These are phyloP conservation scores for Cryptotermes secundus DNA, from an alignment of 1,140 invertebrate genomes.

Conservation along the genomic window DNA sequence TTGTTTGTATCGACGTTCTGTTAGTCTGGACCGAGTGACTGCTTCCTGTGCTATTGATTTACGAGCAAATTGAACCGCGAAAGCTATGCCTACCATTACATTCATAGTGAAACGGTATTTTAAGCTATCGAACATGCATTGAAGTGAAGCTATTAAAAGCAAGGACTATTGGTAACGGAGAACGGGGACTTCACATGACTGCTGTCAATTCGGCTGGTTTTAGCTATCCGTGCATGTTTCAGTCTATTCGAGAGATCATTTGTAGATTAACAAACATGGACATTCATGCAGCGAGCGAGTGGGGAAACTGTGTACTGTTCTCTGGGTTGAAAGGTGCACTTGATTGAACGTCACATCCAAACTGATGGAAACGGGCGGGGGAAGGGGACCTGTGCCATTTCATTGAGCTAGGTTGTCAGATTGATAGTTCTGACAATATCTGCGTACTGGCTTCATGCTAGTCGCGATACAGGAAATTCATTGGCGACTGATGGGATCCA, in stretches of 20 bases:
- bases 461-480: no score
- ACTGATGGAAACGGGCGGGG: not conserved
- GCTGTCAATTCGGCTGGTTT: not conserved
- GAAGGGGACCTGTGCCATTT: not conserved
- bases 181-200: not conserved
- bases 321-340: not conserved
- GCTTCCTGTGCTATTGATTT: not conserved
- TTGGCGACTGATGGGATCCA: no score
- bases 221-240: slow-evolving; percentile 3
- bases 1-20: no score
- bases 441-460: no score
- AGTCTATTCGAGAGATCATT: not conserved
- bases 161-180: not conserved
- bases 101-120: not conserved
- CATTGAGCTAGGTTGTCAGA: not conserved
- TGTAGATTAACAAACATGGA: slow-evolving; percentile 17
- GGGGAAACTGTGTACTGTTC: not conserved
- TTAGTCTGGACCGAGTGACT: not conserved
- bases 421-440: not conserved
- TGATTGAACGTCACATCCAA: not conserved
- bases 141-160: no score
- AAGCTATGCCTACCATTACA: not conserved
- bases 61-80: not conserved
- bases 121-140: not conserved
- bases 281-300: not conserved